Conservation (phyloP, 2,797 vertebrate species). For the Anisognathus igniventris region DNA sequence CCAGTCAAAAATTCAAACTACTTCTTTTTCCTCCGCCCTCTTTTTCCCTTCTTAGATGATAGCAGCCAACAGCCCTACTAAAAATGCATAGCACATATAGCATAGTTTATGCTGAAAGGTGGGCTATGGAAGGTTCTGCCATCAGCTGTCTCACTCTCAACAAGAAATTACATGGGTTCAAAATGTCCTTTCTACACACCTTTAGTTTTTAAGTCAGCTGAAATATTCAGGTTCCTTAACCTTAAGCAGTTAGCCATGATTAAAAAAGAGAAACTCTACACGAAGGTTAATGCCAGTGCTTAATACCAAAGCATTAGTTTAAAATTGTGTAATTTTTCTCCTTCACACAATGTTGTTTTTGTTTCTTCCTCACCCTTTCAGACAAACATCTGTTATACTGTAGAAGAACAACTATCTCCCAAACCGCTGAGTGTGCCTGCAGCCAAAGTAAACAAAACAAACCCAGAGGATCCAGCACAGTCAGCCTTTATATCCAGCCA, state of each 20-base stretch:
- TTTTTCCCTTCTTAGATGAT: background rate
- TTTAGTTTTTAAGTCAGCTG: conserved; percentile 30
- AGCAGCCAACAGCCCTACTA: background rate
- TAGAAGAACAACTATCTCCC: conserved; percentile 96
- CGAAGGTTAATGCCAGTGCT: conserved; percentile 64
- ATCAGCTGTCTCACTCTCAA: background rate
- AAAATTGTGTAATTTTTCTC: conserved; percentile 79
- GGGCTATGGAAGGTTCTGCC: background rate
- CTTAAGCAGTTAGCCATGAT: conserved; percentile 14
- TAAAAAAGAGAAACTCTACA: conserved; percentile 41
- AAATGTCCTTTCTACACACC: background rate
- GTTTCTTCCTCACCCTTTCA: conserved; percentile 96
- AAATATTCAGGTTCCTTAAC: conserved; percentile 39
- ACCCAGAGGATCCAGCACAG: conserved; percentile 88
- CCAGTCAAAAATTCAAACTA: background rate
- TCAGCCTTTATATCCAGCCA: conserved; percentile 93
- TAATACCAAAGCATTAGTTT: conserved; percentile 77
- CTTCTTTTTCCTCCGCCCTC: background rate
- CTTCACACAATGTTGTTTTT: conserved; percentile 96
- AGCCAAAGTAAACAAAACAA: conserved; percentile 97
- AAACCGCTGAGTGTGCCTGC: conserved; percentile 85
- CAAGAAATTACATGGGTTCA: background rate
- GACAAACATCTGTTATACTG: conserved; percentile 98
- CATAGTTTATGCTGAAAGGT: background rate
- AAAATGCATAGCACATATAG: background rate